Base-by-base conservation (phyloP, 2,888 invertebrate species). In the Biston stratarius region DNA sequence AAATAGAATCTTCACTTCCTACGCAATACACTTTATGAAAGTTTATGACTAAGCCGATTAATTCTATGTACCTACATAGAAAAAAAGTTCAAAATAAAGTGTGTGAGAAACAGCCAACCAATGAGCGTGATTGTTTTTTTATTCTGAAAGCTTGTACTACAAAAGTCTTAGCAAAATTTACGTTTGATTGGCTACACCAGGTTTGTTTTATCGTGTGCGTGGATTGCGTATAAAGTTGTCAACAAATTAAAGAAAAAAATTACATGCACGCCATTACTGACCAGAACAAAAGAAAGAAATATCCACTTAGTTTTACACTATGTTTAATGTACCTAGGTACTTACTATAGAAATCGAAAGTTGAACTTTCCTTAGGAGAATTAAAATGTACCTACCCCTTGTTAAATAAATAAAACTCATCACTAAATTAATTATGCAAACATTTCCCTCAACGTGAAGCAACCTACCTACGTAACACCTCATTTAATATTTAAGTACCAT, bases 371-470 rank as follows among this genome's bases (percentile, higher is more conserved):
- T 58, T 61, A n/a, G 47, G 57, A 53, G 47, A 47, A 61, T 58
- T 61, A 61, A 57, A 61, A 61, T 66, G 47, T 61, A 51, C 34
- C 36, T 57, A 60, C 36, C 7, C 48, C 62, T 60, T 63, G 61
- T 61, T 69, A 64, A 64, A 69, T 64, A 69, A 61, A 64, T 69
- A 69, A 69, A 64, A 69, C 58, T 64, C 69, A 69, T 69, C 64
- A 59, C 64, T 61, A 58, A 69, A 61, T 64, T 36, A 64, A 68
- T 68, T 62, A 64, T 69, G 69, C 53, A 69, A 65, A 64, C 61
- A 61, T 64, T 61, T 64, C 55, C 69, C 64, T 69, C 69, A 64
- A 61, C 69, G 49, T 45, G 49, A 61, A 64, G 55, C 61, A 69
- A 61, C 64, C 64, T 62, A 68, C 63, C 8, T 64, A 68, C 69